A percentile compares a stretch with the other conserved stretches of the same genome.
phyloP scores from a whole-genome alignment of 2,797 vertebrate species.

The Pempheris klunzingeri region DNA sequence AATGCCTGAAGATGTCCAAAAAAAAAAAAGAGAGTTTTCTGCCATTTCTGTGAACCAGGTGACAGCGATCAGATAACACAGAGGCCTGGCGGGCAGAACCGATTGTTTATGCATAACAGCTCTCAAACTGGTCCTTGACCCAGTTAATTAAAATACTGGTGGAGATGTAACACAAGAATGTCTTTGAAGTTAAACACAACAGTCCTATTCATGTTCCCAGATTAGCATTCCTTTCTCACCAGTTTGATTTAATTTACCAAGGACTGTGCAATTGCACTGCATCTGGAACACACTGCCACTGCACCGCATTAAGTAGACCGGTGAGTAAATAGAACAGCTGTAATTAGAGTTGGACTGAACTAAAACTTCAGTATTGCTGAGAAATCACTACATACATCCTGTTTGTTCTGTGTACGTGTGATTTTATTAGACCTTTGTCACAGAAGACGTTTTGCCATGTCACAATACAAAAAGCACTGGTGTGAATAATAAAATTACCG shows the following conservation, averaged over 20 bases:
- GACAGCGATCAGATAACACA: slow-evolving; percentile 53
- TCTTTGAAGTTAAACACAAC: slow-evolving; percentile 80
- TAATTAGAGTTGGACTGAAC: slow-evolving; percentile 21
- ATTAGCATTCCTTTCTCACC: slow-evolving; percentile 69
- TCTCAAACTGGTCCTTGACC: slow-evolving; percentile 81
- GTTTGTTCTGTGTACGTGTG: slow-evolving; percentile 7
- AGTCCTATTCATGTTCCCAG: slow-evolving; percentile 66
- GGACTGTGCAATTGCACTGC: slow-evolving; percentile 32
- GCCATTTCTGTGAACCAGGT: slow-evolving; percentile 43
- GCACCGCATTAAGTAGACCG: slow-evolving; percentile 9
- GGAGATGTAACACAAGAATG: slow-evolving; percentile 72
- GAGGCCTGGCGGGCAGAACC: slow-evolving; percentile 43
- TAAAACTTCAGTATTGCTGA: background rate
- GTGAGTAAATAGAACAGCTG: slow-evolving; percentile 5
- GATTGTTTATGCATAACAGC: slow-evolving; percentile 65
- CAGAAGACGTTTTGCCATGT: slow-evolving; percentile 4
- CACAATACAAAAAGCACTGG: background rate
- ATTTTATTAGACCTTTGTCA: background rate
- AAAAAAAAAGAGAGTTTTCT: background rate
- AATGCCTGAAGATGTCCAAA: background rate
- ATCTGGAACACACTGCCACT: slow-evolving; percentile 14
- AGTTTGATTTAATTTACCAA: slow-evolving; percentile 58
- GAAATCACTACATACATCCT: background rate
- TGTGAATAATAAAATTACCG: slow-evolving; percentile 5
- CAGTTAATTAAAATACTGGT: slow-evolving; percentile 77